Conservation (phyloP, 2,797 vertebrate genomes). For the Myiotriccus ornatus region DNA sequence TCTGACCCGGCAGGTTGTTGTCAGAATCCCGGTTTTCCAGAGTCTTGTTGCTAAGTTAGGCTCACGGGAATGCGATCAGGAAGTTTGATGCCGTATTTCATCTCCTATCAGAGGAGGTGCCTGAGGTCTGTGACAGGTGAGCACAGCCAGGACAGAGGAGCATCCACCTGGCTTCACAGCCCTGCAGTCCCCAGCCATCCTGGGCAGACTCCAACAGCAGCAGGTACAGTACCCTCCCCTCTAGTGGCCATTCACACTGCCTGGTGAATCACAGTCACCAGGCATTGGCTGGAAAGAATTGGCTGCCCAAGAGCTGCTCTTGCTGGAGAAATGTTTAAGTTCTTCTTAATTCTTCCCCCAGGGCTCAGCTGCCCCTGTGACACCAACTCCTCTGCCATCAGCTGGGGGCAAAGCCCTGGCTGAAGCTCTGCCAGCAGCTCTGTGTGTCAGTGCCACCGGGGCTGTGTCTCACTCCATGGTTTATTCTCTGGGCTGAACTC, state of each 20-base stretch:
- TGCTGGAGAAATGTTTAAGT: neutral
- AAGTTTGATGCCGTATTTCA: conserved; percentile 40
- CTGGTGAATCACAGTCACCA: neutral
- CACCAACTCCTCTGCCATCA: neutral
- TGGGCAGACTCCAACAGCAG: neutral
- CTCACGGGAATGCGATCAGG: neutral
- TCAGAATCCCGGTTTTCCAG: conserved; percentile 24
- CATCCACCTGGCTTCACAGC: neutral
- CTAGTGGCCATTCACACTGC: neutral
- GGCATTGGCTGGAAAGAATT: neutral
- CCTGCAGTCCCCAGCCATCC: neutral
- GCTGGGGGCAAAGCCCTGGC: neutral
- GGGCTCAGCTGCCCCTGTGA: neutral
- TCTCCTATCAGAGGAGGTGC: conserved; percentile 18
- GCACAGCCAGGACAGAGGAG: neutral
- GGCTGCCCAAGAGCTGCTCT: neutral
- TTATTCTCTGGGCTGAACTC: neutral
- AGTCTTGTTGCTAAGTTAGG: conserved; percentile 33
- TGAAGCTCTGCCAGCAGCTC: neutral
- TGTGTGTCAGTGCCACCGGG: neutral
- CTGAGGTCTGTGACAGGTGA: neutral
- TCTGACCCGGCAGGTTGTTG: conserved; percentile 10
- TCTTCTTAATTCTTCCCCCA: neutral
- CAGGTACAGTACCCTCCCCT: neutral
- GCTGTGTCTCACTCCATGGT: neutral